Conservation (phyloP, 2,113 vertebrate genomes). For the Myrmophylax atrothorax region DNA sequence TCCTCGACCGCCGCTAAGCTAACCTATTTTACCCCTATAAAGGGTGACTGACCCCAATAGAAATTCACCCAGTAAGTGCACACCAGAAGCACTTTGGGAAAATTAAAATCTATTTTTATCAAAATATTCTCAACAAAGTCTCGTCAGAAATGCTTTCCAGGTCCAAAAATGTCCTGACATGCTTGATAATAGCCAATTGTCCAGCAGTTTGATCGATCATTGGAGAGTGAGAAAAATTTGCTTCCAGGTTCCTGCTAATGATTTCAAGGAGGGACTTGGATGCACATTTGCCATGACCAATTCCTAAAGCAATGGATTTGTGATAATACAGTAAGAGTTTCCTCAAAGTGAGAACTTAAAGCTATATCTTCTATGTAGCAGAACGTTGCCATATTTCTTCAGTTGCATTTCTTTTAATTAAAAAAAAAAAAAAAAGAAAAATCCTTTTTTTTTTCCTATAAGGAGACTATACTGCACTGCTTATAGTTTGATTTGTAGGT, state of each 20-base stretch:
- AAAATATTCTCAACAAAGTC: neutral
- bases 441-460: neutral
- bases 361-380: neutral
- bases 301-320: neutral
- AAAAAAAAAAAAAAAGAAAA: neutral
- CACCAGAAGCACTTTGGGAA: neutral
- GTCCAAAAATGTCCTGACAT: neutral
- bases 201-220: neutral
- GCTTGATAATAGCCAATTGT: neutral
- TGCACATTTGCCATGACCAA: neutral
- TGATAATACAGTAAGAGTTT: neutral
- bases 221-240: neutral
- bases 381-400: neutral
- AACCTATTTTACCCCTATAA: too few species aligned
- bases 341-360: neutral
- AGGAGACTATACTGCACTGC: neutral
- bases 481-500: neutral
- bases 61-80: neutral
- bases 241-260: neutral
- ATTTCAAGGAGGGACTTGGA: neutral
- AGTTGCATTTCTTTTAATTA: neutral
- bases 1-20: too few species aligned
- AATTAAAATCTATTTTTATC: neutral
- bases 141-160: neutral
- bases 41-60: too few species aligned